These are phyloP conservation scores for Dermatemys mawii DNA, from an alignment of 2,113 vertebrate species.

Conservation along the genomic window DNA sequence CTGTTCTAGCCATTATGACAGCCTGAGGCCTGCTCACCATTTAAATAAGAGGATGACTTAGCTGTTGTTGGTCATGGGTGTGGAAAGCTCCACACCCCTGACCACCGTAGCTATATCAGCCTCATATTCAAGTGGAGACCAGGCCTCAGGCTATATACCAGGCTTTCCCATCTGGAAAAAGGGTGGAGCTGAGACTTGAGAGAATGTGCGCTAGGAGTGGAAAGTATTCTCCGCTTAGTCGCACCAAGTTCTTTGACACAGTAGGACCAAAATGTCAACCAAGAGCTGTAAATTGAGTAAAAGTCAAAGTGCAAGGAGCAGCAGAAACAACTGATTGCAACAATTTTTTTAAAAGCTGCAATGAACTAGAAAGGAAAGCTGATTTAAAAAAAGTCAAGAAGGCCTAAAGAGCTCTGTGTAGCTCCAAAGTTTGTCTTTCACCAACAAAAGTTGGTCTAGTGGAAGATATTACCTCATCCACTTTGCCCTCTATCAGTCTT, in stretches of 20 bases:
- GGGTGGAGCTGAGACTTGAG: not conserved
- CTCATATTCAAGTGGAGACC: not conserved
- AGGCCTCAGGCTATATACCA: not conserved
- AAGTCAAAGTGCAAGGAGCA: not conserved
- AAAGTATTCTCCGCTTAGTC: not conserved
- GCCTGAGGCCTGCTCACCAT: too few species aligned
- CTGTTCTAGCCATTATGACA: too few species aligned
- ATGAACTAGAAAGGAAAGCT: not conserved
- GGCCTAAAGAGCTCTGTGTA: not conserved
- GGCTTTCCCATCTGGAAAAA: not conserved
- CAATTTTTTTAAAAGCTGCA: not conserved
- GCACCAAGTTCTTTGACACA: not conserved
- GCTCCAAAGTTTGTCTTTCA: not conserved
- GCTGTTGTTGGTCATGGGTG: not conserved
- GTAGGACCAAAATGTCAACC: not conserved
- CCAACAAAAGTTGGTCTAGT: too few species aligned
- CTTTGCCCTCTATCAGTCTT: too few species aligned
- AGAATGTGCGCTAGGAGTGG: not conserved
- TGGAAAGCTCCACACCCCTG: not conserved
- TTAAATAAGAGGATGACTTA: not conserved
- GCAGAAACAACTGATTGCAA: not conserved
- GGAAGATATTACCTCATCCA: too few species aligned
- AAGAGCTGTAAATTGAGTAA: not conserved
- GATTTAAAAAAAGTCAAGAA: not conserved
- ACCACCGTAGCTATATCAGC: not conserved